A percentile compares a stretch with the other conserved stretches of the same genome.
Evolutionary conservation across 2,888 invertebrate species (phyloP).

Genomic region (Anticlea derivata): DNA sequence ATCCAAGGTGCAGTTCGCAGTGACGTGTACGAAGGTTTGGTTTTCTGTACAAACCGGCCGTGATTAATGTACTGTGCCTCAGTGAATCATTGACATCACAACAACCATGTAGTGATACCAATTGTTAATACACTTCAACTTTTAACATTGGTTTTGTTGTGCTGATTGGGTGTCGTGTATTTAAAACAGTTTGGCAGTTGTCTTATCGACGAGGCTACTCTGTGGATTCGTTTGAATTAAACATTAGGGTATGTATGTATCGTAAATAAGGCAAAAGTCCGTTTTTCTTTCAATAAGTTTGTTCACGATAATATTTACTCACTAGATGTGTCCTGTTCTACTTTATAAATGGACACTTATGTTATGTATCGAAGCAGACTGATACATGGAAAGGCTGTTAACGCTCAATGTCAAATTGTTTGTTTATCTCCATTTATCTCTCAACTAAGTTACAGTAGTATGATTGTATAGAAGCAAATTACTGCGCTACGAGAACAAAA

Average conservation of each 20-base stretch:
- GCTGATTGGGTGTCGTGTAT: slow-evolving; percentile 28
- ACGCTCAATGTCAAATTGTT: slow-evolving; percentile 35
- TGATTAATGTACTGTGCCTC: slow-evolving; percentile 52
- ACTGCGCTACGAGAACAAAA: slow-evolving; percentile 16
- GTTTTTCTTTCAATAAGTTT: slow-evolving; percentile 8
- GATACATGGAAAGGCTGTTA: slow-evolving; percentile 40
- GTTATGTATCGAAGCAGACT: slow-evolving; percentile 34
- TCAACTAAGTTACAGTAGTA: slow-evolving; percentile 11
- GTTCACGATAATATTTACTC: slow-evolving; percentile 6
- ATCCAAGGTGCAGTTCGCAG: slow-evolving; percentile 38
- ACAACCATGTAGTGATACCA: slow-evolving; percentile 58
- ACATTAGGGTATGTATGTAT: slow-evolving; percentile 21
- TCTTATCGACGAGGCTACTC: slow-evolving; percentile 9
- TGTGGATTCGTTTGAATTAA: slow-evolving; percentile 24
- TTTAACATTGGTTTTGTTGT: slow-evolving; percentile 29
- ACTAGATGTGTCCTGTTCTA: slow-evolving; percentile 28
- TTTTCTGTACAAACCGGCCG: slow-evolving; percentile 53
- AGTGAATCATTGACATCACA: slow-evolving; percentile 60
- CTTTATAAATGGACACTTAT: slow-evolving; percentile 33
- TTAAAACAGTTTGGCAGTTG: slow-evolving; percentile 32
- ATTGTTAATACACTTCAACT: slow-evolving; percentile 43
- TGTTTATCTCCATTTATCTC: slow-evolving; percentile 27
- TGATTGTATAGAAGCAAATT: slow-evolving; percentile 18
- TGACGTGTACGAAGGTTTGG: slow-evolving; percentile 43
- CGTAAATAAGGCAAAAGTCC: slow-evolving; percentile 8